Percentiles rank a stretch among this genome's conserved stretches.
Evolutionary conservation across 1,140 invertebrate genomes (phyloP).

Genomic region (Megalopta genalis): DNA sequence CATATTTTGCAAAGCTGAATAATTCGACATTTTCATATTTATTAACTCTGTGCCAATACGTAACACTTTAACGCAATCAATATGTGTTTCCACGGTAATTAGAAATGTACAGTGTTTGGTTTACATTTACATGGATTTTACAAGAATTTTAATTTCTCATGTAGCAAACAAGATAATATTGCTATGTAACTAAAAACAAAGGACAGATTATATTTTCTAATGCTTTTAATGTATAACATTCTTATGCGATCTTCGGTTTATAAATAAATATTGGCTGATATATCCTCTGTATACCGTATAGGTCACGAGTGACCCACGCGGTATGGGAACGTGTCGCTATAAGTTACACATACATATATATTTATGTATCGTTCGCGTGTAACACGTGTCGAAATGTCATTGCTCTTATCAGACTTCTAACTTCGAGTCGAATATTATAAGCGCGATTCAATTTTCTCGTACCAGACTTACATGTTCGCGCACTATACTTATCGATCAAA

Average conservation of each 20-base stretch:
- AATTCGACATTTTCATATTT: neutral
- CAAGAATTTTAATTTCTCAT: too few relatives aligned
- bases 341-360: neutral
- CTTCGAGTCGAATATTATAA: neutral
- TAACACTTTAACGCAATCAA: too few relatives aligned
- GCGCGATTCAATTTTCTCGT: neutral
- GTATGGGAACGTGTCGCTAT: neutral
- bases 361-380: neutral
- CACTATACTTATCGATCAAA: neutral
- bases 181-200: too few relatives aligned
- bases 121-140: too few relatives aligned
- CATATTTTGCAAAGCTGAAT: neutral
- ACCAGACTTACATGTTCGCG: neutral
- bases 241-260: neutral
- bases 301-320: neutral
- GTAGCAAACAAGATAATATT: too few relatives aligned
- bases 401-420: too few relatives aligned
- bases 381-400: slow-evolving; percentile 4
- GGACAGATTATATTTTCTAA: too few relatives aligned
- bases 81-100: too few relatives aligned
- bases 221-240: neutral
- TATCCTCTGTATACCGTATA: neutral
- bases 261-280: neutral
- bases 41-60: too few relatives aligned
- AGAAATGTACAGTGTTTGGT: too few relatives aligned